Percentiles rank a stretch among this genome's conserved stretches.
These are phyloP conservation scores for Elgaria multicarinata DNA, from an alignment of 2,113 vertebrate species.

Conservation along the genomic window DNA sequence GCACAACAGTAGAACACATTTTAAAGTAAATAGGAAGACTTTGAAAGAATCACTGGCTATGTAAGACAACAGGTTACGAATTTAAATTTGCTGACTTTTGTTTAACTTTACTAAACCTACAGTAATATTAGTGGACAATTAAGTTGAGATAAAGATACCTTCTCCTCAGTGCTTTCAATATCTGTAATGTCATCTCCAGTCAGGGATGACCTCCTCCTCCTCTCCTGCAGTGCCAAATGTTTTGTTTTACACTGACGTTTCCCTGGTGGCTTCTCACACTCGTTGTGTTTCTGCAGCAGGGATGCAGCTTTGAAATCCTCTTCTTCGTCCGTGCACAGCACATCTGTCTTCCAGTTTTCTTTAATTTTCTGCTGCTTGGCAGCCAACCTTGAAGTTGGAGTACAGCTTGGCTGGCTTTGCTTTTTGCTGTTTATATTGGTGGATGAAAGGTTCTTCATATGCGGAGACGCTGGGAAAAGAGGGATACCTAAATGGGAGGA, in stretches of 20 bases:
- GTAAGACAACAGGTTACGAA: not conserved
- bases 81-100: constrained; percentile 48
- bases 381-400: constrained; percentile 83
- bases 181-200: constrained; percentile 78
- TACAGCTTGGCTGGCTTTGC: constrained; percentile 83
- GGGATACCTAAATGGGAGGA: constrained; percentile 78
- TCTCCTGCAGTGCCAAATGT: constrained; percentile 91
- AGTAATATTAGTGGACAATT: constrained; percentile 48
- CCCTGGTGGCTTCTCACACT: constrained; percentile 96
- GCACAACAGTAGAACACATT: not conserved
- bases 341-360: constrained; percentile 86
- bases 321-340: constrained; percentile 84
- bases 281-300: constrained; percentile 88
- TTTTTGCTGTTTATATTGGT: constrained; percentile 82
- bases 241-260: constrained; percentile 99
- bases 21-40: not conserved
- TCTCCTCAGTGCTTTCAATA: constrained; percentile 82
- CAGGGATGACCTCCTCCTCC: constrained; percentile 77
- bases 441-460: constrained; percentile 82
- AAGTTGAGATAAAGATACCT: constrained; percentile 79
- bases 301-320: constrained; percentile 82
- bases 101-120: constrained; percentile 33
- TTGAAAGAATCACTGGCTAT: not conserved
- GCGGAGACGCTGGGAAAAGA: constrained; percentile 77
- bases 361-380: constrained; percentile 89